Evolutionary conservation across 1,140 invertebrate species (phyloP).

Genomic region (Goniozus legneri): DNA sequence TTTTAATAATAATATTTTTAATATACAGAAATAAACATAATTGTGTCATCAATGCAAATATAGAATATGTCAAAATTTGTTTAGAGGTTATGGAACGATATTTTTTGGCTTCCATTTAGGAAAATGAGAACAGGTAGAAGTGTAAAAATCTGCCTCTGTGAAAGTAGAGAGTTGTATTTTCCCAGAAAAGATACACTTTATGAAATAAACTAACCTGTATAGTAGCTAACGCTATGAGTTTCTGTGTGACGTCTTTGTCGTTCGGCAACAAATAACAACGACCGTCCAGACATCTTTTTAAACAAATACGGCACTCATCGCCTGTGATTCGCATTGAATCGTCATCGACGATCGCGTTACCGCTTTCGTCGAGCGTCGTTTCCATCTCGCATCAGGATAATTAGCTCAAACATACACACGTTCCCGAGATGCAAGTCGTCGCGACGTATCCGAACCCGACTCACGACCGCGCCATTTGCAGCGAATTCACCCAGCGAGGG

Average conservation of each 20-base stretch:
- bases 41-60: constrained; percentile 13
- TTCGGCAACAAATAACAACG: constrained; percentile 35
- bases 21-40: constrained; percentile 1
- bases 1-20: constrained; percentile 15
- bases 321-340: constrained; percentile 2
- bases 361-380: too few relatives aligned
- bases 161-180: not conserved
- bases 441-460: too few relatives aligned
- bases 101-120: too few relatives aligned
- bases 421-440: too few relatives aligned
- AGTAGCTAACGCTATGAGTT: constrained; percentile 41
- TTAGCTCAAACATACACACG: too few relatives aligned
- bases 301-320: constrained; percentile 34
- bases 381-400: too few relatives aligned
- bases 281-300: constrained; percentile 23
- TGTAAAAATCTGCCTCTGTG: not conserved
- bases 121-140: too few relatives aligned
- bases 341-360: too few relatives aligned
- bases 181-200: not conserved
- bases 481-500: too few relatives aligned
- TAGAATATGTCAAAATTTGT: too few relatives aligned
- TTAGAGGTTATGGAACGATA: too few relatives aligned
- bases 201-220: constrained; percentile 48
- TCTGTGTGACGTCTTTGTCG: constrained; percentile 26
- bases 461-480: too few relatives aligned